These are phyloP conservation scores for Lordiphosa andalusiaca DNA, from an alignment of 2,888 invertebrate species.

Conservation along the genomic window DNA sequence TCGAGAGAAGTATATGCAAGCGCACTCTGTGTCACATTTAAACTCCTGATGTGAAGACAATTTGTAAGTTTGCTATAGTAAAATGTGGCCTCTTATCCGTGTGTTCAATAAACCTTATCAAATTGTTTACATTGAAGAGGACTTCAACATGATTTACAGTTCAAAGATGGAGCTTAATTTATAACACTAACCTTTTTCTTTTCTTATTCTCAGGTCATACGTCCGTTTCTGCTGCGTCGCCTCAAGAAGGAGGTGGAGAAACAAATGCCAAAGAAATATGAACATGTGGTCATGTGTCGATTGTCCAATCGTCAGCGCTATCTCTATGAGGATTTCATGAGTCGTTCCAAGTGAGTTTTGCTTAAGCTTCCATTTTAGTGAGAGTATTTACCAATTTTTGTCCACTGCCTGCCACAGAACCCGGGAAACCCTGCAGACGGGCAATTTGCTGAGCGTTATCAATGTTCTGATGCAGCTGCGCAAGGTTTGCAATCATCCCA, in stretches of 20 bases:
- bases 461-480: conserved; percentile 98
- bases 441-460: conserved; percentile 96
- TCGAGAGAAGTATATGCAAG: conserved; percentile 29
- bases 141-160: conserved; percentile 5
- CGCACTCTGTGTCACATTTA: conserved; percentile 65
- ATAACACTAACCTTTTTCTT: neutral
- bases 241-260: conserved; percentile 97
- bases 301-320: conserved; percentile 97
- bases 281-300: conserved; percentile 95
- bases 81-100: conserved; percentile 58
- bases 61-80: conserved; percentile 63
- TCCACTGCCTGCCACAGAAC: conserved; percentile 84
- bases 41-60: conserved; percentile 56
- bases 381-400: too few relatives aligned
- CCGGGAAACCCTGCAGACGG: conserved; percentile 93
- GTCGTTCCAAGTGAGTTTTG: conserved; percentile 90
- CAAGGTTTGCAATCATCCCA: conserved; percentile 99
- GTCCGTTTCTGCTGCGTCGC: conserved; percentile 95
- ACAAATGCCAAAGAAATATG: conserved; percentile 97
- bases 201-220: conserved; percentile 84
- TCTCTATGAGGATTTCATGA: conserved; percentile 99
- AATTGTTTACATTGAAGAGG: conserved; percentile 49
- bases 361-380: neutral
- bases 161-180: neutral
- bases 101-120: conserved; percentile 19